Evolutionary conservation across 2,888 invertebrate species (phyloP).

Genomic region (Pomacea canaliculata): DNA sequence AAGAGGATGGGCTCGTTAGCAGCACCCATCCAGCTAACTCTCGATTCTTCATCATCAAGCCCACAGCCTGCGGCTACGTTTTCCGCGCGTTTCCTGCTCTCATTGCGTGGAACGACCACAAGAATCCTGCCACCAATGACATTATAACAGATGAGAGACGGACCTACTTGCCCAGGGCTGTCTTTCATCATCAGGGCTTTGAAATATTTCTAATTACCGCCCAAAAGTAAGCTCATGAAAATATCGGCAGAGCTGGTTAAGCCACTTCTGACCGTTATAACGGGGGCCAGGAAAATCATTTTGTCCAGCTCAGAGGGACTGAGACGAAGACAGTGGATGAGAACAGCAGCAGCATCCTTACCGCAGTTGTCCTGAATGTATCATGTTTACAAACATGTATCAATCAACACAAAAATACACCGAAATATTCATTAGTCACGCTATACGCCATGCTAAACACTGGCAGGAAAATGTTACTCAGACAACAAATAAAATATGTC

Average conservation of each 20-base stretch:
- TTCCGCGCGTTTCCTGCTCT: slow-evolving; percentile 4
- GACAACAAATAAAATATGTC: too few species aligned
- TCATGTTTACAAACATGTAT: too few species aligned
- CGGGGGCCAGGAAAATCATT: neutral
- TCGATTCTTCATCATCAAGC: neutral
- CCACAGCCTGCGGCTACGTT: slow-evolving; percentile 1
- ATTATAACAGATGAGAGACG: slow-evolving; percentile 6
- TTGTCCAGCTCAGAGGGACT: too few species aligned
- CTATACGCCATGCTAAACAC: too few species aligned
- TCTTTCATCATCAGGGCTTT: slow-evolving; percentile 6
- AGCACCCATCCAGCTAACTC: too few species aligned
- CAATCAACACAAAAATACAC: too few species aligned
- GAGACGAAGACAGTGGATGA: too few species aligned
- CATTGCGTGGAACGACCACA: neutral
- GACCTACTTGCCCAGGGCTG: neutral
- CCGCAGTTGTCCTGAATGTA: too few species aligned
- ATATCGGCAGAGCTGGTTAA: neutral
- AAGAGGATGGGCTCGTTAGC: too few species aligned
- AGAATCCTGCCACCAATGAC: neutral
- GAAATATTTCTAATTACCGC: slow-evolving; percentile 12
- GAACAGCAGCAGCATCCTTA: too few species aligned
- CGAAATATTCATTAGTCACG: too few species aligned
- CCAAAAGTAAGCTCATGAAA: slow-evolving; percentile 4
- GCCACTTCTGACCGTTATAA: neutral
- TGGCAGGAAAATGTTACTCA: too few species aligned